These are phyloP conservation scores for pig (Sus scrofa) DNA, from an alignment of 2,113 vertebrate species.

Conservation along the genomic window T2T-Sscrofa CM000818.6:74155001-74155500, in stretches of 20 bases:
- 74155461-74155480: slow-evolving; percentile 6
- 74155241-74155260: not conserved
- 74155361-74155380: not conserved
- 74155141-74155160: not conserved
- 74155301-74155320: slow-evolving; percentile 42
- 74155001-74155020: not conserved
- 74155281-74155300: not conserved
- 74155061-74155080: slow-evolving; percentile 31
- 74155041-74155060: slow-evolving; percentile 23
- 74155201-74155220: not conserved
- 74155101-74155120: slow-evolving; percentile 58
- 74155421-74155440: not conserved
- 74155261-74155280: not conserved
- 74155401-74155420: slow-evolving; percentile 46
- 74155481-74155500: not conserved
- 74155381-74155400: slow-evolving; percentile 11
- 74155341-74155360: not conserved
- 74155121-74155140: slow-evolving; percentile 42
- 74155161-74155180: not conserved
- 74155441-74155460: not conserved
- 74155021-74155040: slow-evolving; percentile 25
- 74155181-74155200: not conserved
- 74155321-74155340: slow-evolving; percentile 1
- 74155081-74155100: slow-evolving; percentile 28
- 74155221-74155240: slow-evolving; percentile 2